A percentile compares a stretch with the other conserved stretches of the same genome.
Conservation (phyloP, 2,888 invertebrate genomes). For the Hydraecia micacea region DNA sequence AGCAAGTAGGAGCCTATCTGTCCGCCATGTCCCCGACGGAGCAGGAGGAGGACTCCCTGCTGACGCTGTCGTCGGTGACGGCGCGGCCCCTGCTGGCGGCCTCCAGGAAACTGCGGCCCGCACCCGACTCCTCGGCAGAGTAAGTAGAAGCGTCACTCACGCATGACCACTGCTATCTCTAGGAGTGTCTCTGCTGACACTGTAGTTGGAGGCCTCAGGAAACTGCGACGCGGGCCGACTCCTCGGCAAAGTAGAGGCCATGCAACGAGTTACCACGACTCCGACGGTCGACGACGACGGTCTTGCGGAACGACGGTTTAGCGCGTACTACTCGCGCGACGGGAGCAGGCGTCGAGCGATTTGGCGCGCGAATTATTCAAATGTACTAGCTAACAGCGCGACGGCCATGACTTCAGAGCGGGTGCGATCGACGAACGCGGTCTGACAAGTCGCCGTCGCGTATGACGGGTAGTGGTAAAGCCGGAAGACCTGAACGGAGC, state of each 20-base stretch:
- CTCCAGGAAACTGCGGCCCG: conserved; percentile 90
- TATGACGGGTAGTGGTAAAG: too few species aligned
- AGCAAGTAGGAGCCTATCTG: conserved; percentile 88
- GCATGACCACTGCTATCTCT: conserved; percentile 43
- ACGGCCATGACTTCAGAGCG: neutral
- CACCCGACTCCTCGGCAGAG: conserved; percentile 80
- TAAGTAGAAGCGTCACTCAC: conserved; percentile 62
- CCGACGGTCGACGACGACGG: too few species aligned
- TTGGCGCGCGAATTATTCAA: neutral
- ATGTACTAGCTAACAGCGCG: neutral
- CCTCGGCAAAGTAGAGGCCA: conserved; percentile 72
- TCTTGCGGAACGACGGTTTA: too few species aligned
- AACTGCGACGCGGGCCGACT: conserved; percentile 86
- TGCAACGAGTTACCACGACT: neutral
- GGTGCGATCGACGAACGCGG: neutral
- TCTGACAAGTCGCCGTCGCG: neutral
- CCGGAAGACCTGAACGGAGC: too few species aligned
- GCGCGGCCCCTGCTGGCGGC: conserved; percentile 93
- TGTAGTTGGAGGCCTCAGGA: conserved; percentile 88
- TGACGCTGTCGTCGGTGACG: conserved; percentile 93
- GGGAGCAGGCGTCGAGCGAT: too few species aligned
- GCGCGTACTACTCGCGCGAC: neutral
- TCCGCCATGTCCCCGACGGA: conserved; percentile 90
- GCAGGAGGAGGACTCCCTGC: conserved; percentile 93
- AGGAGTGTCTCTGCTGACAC: neutral